Percentiles rank a stretch among this genome's conserved stretches.
phyloP scores from a whole-genome alignment of 1,140 invertebrate genomes.

The Drosophila littoralis region DNA sequence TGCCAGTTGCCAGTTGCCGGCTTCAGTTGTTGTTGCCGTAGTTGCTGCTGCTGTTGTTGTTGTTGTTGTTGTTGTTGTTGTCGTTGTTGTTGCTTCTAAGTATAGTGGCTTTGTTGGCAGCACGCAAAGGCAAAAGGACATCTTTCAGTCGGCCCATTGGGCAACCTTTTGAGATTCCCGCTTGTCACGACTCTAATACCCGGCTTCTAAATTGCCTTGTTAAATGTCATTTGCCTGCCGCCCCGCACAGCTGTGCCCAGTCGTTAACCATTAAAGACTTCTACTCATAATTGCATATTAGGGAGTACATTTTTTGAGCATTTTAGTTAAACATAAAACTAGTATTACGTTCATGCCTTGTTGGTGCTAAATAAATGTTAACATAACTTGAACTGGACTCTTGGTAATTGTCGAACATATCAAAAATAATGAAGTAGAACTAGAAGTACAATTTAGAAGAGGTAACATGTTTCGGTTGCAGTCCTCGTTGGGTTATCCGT shows the following conservation, averaged over 20 bases:
- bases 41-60: not conserved
- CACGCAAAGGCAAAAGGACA: slow-evolving; percentile 49
- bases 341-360: too few species aligned
- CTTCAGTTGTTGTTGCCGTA: not conserved
- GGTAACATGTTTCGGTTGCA: too few species aligned
- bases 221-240: slow-evolving; percentile 48
- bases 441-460: too few species aligned
- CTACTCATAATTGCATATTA: slow-evolving; percentile 2
- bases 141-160: slow-evolving; percentile 17
- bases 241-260: slow-evolving; percentile 19
- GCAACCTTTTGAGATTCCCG: slow-evolving; percentile 41
- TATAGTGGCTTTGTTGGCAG: slow-evolving; percentile 25
- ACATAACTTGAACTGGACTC: too few species aligned
- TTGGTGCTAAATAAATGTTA: too few species aligned
- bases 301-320: not conserved
- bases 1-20: slow-evolving; percentile 52
- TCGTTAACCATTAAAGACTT: slow-evolving; percentile 17
- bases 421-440: too few species aligned
- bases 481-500: too few species aligned
- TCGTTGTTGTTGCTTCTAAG: not conserved
- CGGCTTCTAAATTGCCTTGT: slow-evolving; percentile 49
- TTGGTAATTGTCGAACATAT: too few species aligned
- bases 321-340: too few species aligned
- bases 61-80: slow-evolving; percentile 10
- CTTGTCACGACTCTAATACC: slow-evolving; percentile 44